Conservation (phyloP, 2,113 vertebrate species). For the Solenodon paradoxus region DNA sequence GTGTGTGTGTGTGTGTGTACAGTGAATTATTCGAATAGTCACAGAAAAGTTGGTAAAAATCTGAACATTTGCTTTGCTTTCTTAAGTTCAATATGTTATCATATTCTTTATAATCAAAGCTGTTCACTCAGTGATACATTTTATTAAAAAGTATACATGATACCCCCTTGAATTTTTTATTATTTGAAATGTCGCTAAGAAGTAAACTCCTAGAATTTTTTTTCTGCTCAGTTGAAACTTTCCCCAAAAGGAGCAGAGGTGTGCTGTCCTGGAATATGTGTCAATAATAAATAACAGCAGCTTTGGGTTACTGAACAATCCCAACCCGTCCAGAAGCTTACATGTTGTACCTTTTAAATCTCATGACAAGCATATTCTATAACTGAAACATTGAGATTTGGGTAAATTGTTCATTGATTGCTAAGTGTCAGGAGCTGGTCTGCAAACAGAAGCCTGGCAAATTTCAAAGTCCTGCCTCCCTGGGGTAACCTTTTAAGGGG, state of each 20-base stretch:
- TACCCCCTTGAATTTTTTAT: neutral
- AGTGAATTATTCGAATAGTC: neutral
- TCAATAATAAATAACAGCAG: neutral
- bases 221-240: neutral
- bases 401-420: neutral
- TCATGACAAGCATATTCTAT: neutral
- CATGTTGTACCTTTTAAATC: neutral
- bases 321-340: neutral
- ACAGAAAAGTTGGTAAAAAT: neutral
- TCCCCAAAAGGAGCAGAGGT: neutral
- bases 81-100: neutral
- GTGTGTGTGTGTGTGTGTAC: neutral
- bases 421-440: neutral
- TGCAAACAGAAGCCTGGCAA: neutral
- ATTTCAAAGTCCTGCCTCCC: neutral
- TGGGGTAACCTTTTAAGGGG: neutral
- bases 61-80: neutral
- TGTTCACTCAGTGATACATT: neutral
- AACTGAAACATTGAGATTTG: neutral
- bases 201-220: neutral
- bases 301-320: neutral
- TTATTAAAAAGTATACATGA: neutral
- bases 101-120: conserved; percentile 5
- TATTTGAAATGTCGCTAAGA: neutral
- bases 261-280: neutral